Evolutionary conservation across 2,797 vertebrate species (phyloP), one percentile per base, ranked within the genome.

Genomic region (Danio tinwini): DNA sequence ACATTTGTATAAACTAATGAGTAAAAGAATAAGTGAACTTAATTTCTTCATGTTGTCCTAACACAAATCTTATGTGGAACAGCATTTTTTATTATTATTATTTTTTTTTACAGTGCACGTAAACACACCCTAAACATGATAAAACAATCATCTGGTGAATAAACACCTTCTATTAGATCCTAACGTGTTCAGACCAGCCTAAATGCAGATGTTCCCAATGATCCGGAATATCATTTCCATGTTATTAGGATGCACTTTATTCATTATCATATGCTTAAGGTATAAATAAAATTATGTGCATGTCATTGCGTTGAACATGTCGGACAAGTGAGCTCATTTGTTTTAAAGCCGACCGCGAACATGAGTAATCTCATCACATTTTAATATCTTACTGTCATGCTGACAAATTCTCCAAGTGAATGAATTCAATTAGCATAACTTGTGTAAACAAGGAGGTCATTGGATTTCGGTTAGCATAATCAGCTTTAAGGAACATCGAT

Each of bases 361-460:
- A 79, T 55, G 62, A 55, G 58, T 53, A 83, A 77, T 80, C 81
- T 78, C 76, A 75, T 74, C 74, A 77, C 74, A 83, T 83, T 82
- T 75, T 76, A 81, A 83, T 81, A 78, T 75, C 74, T 82, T 80
- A 82, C 50, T 83, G 79, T 80, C 73, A 81, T 62, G 68, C 56
- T 80, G 61, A 85, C 78, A 85, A 82, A 82, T 71, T 73, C 77
- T 76, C 49, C 68, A 76, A 85, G 74, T 81, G 78, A 49, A 78
- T 21, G 71, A 80, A 74, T 53, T 85, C 59, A 80, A 85, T 85
- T 85, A 85, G 68, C 84, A 81, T 85, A 85, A 80, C 74, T 76
- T 59, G 69, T 78, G 67, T 74, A 77, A 83, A 83, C 74, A 83
- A 81, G 82, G 67, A 70, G 82, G 82, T 81, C 68, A 81, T 81